phyloP scores from a whole-genome alignment of 2,888 invertebrate genomes.

The Drosophila emarginata region DNA sequence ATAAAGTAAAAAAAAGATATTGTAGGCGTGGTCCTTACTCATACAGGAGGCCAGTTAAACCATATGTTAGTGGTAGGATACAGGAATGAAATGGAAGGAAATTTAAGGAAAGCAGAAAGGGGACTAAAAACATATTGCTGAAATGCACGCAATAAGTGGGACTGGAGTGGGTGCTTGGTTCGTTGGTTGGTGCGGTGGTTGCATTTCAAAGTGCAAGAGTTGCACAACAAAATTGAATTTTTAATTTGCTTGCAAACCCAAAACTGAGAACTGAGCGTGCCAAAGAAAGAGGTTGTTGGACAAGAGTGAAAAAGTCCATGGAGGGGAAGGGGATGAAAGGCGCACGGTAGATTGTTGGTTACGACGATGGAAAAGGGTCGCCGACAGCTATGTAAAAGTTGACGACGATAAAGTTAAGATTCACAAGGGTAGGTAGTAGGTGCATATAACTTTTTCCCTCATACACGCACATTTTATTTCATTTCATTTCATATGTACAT shows the following conservation, averaged over 20 bases:
- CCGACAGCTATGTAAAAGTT: neutral
- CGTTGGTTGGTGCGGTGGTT: neutral
- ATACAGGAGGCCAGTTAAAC: neutral
- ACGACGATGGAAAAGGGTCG: neutral
- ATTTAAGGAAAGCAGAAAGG: neutral
- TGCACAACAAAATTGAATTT: slow-evolving; percentile 63
- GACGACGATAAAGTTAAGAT: neutral
- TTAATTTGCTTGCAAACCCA: slow-evolving; percentile 51
- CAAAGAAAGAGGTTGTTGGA: neutral
- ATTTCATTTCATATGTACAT: too few relatives aligned
- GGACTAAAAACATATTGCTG: slow-evolving; percentile 53
- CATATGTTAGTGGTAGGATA: neutral
- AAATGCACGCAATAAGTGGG: slow-evolving; percentile 48
- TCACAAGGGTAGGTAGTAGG: too few relatives aligned
- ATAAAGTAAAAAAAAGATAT: neutral
- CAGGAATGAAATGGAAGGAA: neutral
- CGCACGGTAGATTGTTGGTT: neutral
- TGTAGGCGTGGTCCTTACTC: slow-evolving; percentile 2
- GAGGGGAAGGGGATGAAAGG: neutral
- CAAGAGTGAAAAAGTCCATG: neutral
- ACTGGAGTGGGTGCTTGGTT: neutral
- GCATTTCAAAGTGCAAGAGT: slow-evolving; percentile 51
- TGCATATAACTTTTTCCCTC: too few relatives aligned
- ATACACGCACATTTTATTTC: too few relatives aligned
- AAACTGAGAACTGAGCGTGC: neutral